Evolutionary conservation across 2,797 vertebrate genomes (phyloP), one percentile per base, ranked within the genome.

Genomic region (Lutjanus argentimaculatus): DNA sequence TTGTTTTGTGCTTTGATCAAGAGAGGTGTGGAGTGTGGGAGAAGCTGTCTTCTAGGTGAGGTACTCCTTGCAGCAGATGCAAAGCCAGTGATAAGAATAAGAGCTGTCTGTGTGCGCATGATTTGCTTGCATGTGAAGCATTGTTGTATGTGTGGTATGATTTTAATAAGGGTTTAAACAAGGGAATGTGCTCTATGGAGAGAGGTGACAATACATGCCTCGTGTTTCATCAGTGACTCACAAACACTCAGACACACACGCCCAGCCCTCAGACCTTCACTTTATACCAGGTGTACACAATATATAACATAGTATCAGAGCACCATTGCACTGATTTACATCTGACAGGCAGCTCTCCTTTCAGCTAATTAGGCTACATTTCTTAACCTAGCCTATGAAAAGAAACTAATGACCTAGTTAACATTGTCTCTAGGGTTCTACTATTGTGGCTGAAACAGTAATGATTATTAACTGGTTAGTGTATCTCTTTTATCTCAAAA

Each of bases 361-460:
- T 77, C 46, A 84, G 67, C 62, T 91, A 93, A 92, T 94, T 92
- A 86, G 89, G 90, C 76, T 92, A 83, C 71, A 78, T 77, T 77
- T 92, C 68, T 77, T 88, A 80, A 85, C 84, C 43, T 51, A 66
- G 88, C 48, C 91, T 85, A 85, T 92, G 84, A 92, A 93, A 92
- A 89, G 85, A 90, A 86, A 83, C 72, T 64, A 67, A 62, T 93
- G 93, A 85, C 94, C 93, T 89, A 93, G 82, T 90, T 95, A 84
- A 68, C 75, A 16, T 55, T 16, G 74, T 93, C 91, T 88, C 88
- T 7, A 10, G 92, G 87, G 93, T 64, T 75, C 1, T 22, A 45
- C 83, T 67, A 61, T 87, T 89, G 69, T 86, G n/a, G 75, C 77
- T 71, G 81, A 83, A 86, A 79, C 16, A 0, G 46, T 49, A 53